Evolutionary conservation across 2,888 invertebrate species (phyloP), one percentile per base, ranked within the genome.

Genomic region (Dolomedes plantarius): DNA sequence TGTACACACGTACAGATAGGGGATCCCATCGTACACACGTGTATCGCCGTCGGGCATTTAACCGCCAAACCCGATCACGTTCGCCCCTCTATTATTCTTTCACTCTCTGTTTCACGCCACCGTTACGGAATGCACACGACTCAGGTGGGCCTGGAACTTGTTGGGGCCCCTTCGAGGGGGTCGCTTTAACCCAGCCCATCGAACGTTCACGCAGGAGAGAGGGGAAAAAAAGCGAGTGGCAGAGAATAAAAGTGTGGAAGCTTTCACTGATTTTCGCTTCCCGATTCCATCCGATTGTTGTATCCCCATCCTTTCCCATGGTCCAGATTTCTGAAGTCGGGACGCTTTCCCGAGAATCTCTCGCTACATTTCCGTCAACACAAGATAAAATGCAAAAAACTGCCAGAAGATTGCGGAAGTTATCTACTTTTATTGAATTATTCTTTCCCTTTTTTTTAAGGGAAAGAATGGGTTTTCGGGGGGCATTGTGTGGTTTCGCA

Each of bases 191-290:
- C 46, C 46, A 46, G 46, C 46, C 7, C 46, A 46, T 46, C 11
- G 39, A 78, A 62, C 64, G 46, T 65, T 68, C 74, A 29, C 36
- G 27, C 28, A 76, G n/a, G n/a, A n/a, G 71, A 29, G 69, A 68
- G 32, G 16, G 0, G 28, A 65, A 79, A 67, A 76, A 79, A 64
- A 31, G 11, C 27, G 56, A 50, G 23, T 5, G 16, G 5, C 5
- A 9, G 23, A 69, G 39, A 69, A 67, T 29, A 6, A 67, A 69
- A 69, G 36, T 28, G 28, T 23, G n/a, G 62, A 67, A 67, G 83
- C 83, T 83, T 83, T 83, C 83, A 83, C 83, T 83, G 11, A 71
- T 65, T 83, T 83, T 83, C 83, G 83, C 83, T 83, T 83, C 83
- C 76, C 83, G 65, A 73, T 83, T 77, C 39, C 23, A 76, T 41